Base-by-base conservation (phyloP, 2,888 invertebrate species). In the Teleogryllus oceanicus region DNA sequence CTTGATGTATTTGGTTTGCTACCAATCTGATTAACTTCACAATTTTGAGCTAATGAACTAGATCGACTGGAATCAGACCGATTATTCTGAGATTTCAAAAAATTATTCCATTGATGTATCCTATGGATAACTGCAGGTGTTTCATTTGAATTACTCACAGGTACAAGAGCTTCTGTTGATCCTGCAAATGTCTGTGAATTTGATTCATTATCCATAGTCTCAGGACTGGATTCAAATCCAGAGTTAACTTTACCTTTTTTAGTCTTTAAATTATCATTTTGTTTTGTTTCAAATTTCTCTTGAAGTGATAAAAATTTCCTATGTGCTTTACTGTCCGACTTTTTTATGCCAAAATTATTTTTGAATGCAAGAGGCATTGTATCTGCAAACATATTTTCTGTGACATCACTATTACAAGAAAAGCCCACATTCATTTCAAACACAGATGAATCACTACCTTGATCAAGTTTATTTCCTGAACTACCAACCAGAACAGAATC, bases 131-230 rank as follows among this genome's bases (percentile, higher is more conserved):
- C 83, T 75, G 82, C 81, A 13, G 85, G 85, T 0, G 85, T 85
- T 1, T 86, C 79, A 79, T 86, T 87, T 74, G 86, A 85, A 75
- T 87, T 86, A 8, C 86, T 85, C 21, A 83, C 83, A 18, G 76
- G 79, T 18, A 82, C 80, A 13, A 81, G 83, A 37, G 81, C 78
- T 18, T 81, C 74, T 5, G 62, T 62, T 18, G 62, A 62, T 18
- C 62, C 62, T 5, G 24, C 49, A 62, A 62, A 62, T 62, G 62
- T 62, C n/a, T 62, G 62, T 18, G 62, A 18, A 62, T 62, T 62
- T 13, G 62, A 18, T 62, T 62, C 62, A 8, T 18, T 13, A 62
- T 62, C 62, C 13, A 62, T 62, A 62, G 16, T 62, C n/a, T 62
- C 62, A 18, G 13, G 13, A 62, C 62, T 62, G n/a, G 62, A 62